Evolutionary conservation across 2,113 vertebrate species (phyloP), one percentile per base, ranked within the genome.

Genomic region (Siphamia tubifer): DNA sequence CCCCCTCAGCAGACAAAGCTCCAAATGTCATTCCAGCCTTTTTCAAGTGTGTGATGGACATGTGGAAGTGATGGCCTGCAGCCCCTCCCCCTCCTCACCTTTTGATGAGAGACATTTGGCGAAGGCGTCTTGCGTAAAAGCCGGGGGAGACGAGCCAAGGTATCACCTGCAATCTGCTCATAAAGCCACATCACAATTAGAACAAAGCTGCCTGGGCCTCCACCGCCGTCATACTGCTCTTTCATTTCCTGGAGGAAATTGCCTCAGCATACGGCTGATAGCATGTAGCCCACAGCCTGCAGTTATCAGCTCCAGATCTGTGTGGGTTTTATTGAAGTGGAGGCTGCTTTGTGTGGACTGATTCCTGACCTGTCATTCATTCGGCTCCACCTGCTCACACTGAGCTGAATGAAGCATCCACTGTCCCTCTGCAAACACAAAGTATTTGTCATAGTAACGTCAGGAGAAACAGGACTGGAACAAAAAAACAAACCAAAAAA

Each of bases 241-340:
- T 98, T 98, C 93, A 99, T 99, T 96, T 99, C 97, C 97, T 95
- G 89, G 93, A 95, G 97, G 96, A 98, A 95, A 97, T 98, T 95
- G 94, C 83, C 77, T 83, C 76, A 70, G 85, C 88, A 62, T 3
- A 68, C 83, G 66, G 74, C 47, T 76, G 92, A 93, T 76, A 90
- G 84, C 77, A 68, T n/a, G 83, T 83, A 83, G 68, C 86, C 87
- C 52, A 19, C 19, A 24, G 21, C 27, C 8, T 27, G 38, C 25
- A 17, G 55, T 89, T 86, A 92, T 90, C 89, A 73, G 30, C 51
- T 1, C 4, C 58, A 28, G 31, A 48, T 71, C 35, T 70, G 34
- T 8, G 5, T 3, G 55, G 55, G 17, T 42, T 60, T 74, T 75
- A 67, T 68, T 70, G 66, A 77, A 42, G 74, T 38, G 15, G 25